Evolutionary conservation across 92 coral and sea anemone species (phyloP), one percentile per base, ranked within the genome.

Genomic region (Scolanthus callimorphus): DNA sequence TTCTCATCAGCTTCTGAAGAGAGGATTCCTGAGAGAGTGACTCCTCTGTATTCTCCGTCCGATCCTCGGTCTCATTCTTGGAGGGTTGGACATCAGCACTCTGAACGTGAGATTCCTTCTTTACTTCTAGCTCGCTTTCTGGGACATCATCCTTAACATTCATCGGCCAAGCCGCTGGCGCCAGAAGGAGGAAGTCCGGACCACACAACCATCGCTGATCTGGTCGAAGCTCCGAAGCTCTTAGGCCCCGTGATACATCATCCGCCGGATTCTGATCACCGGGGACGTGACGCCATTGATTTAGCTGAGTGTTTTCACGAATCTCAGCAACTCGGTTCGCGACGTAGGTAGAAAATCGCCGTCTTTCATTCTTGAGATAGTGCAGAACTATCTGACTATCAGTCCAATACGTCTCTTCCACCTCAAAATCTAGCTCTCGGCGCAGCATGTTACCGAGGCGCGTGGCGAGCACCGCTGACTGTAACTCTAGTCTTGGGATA

Each of bases 321-420:
- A 77, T 78, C 48, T 78, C 78, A 48, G 57, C 53, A 0, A 78
- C 55, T 0, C 73, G 49, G 59, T 78, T 69, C 59, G 78, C 65
- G 19, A 60, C 78, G 34, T 61, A 70, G 23, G 79, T 70, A 27
- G 47, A 64, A 62, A 79, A 79, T n/a, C 74, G 85, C 20, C 78
- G 61, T 39, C 51, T 71, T 50, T 71, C 68, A 51, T 79, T 79
- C 26, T 22, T 58, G 38, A 63, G 23, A 46, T 70, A 69, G 65
- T 62, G 57, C 29, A 69, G 66, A 2, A 45, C 62, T 51, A 54
- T 66, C 26, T 51, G 31, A 23, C 62, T 51, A 20, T 66, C 73
- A 2, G 73, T 66, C 61, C 73, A 66, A 52, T 51, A 54, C 19
- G 52, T 53, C 0, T 39, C 6, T 8, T 41, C 31, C 0, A 66